Base-by-base conservation (phyloP, 37 sponge, comb jelly and placozoan species). In the Diacarnus erythraeanus region DNA sequence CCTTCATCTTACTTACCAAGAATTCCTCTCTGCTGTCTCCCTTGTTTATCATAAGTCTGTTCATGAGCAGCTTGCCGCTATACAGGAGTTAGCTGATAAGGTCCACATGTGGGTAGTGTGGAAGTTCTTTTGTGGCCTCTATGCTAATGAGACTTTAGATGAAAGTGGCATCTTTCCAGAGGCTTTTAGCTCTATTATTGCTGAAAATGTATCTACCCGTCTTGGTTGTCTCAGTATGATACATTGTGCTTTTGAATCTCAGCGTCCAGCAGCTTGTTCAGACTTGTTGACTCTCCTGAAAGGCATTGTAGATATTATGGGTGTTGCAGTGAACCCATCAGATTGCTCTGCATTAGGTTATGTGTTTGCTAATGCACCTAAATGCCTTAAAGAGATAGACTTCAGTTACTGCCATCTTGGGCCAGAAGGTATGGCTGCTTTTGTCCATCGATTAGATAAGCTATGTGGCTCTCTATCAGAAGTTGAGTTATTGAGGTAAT, bases 1-100 rank as follows among this genome's bases (percentile, higher is more conserved):
- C 58, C 69, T 79, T 38, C 87, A 86, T 64, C 72, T 80, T 5
- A 86, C 87, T 12, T n/a, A 65, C 42, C 87, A 86, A 60, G 87
- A 86, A 58, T 86, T 86, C 42, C 80, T 86, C 0, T 43, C 80
- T 43, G 87, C 87, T 29, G 83, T 30, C 58, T 41, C 79, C 43
- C 59, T 80, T 27, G 25, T 43, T n/a, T 23, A 42, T 21, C 38
- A 39, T 9, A 15, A n/a, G 25, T 4, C 18, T 34, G 38, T 64
- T 33, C 8, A 8, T 30, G 69, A 74, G 68, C 75, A 74, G n/a
- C 65, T 80, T 0, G 34, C 42, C 27, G 41, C 22, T 18, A 73
- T 86, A 23, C 26, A 18, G 2, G 39, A 54, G 34, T 67, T 65
- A 20, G 80, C 71, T 18, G 71, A 40, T 12, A 36, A 41, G 37